Evolutionary conservation across 2,888 invertebrate genomes (phyloP).

Genomic region (Oligia fasciuncula): DNA sequence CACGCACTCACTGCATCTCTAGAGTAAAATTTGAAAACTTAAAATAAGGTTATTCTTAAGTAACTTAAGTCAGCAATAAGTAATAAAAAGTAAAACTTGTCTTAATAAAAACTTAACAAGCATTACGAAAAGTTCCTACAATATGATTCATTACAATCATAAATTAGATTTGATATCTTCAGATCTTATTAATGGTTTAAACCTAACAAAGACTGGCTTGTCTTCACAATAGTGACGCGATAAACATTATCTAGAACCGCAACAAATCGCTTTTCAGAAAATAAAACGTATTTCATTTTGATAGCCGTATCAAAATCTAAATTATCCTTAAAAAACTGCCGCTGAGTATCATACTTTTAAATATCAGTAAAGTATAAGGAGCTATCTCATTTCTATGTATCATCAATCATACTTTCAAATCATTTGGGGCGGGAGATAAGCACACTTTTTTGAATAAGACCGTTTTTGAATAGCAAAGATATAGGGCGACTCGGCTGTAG

Average conservation of each 20-base stretch:
- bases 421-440: slow-evolving; percentile 74
- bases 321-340: slow-evolving; percentile 60
- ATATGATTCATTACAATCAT: slow-evolving; percentile 47
- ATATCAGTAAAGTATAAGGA: slow-evolving; percentile 71
- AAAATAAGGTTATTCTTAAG: background rate
- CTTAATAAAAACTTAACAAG: slow-evolving; percentile 13
- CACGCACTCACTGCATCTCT: background rate
- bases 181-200: slow-evolving; percentile 15
- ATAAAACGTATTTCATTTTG: slow-evolving; percentile 33
- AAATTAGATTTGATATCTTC: slow-evolving; percentile 39
- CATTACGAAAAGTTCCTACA: slow-evolving; percentile 31
- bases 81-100: slow-evolving; percentile 11
- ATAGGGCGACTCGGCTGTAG: slow-evolving; percentile 65
- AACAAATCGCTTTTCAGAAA: slow-evolving; percentile 40
- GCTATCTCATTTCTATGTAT: slow-evolving; percentile 76
- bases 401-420: slow-evolving; percentile 83
- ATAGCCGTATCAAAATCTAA: slow-evolving; percentile 53
- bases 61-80: background rate
- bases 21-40: background rate
- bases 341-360: slow-evolving; percentile 72
- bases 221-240: slow-evolving; percentile 28
- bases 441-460: slow-evolving; percentile 74
- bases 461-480: slow-evolving; percentile 74
- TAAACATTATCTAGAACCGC: slow-evolving; percentile 35
- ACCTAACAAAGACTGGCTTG: slow-evolving; percentile 24